Base-by-base conservation (phyloP, 2,113 vertebrate species). In the Coracopsis vasa region DNA sequence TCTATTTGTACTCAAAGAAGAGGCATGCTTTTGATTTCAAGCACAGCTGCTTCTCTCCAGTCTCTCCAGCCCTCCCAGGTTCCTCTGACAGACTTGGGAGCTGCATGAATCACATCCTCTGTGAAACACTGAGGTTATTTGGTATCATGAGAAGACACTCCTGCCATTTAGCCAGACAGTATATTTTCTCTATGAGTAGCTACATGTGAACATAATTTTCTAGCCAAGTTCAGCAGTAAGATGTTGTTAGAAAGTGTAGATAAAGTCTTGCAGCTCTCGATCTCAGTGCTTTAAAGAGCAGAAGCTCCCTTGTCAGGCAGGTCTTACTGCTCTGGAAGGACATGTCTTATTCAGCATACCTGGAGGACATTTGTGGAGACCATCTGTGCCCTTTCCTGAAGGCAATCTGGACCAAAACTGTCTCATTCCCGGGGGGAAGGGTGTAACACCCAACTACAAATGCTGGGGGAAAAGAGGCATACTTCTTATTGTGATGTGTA, bases 381-480 rank as follows among this genome's bases (percentile, higher is more conserved):
- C 6, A 33, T 24, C 37, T 50, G 13, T 64, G 23, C 9, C 15
- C 17, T 21, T 66, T 88, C 35, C 12, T 44, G 53, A 69, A 61
- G 13, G 13, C 17, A 53, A 16, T 56, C 45, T 81, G 65, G 19
- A 41, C 9, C 78, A 35, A 78, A 74, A 10, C 3, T 9, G 4
- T 50, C 47, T 64, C 25, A 29, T 60, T 80, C 37, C 35, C 51
- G 24, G 27, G 6, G 6, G 4, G 2, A 27, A 28, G 8, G 6
- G 5, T 2, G 4, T 13, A 48, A 45, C 33, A 67, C 2, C 7
- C 11, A n/a, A 29, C 17, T n/a, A 42, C 11, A 53, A 78, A 27
- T 21, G 9, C 6, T 9, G 7, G 4, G 3, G 7, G 4, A 3
- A 16, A 35, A 37, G 37, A 74, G 6, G 4, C 41, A 9, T 0